A percentile compares a stretch with the other conserved stretches of the same genome.
phyloP scores from a whole-genome alignment of 2,888 invertebrate genomes.

The Heteromyza rotundicornis region DNA sequence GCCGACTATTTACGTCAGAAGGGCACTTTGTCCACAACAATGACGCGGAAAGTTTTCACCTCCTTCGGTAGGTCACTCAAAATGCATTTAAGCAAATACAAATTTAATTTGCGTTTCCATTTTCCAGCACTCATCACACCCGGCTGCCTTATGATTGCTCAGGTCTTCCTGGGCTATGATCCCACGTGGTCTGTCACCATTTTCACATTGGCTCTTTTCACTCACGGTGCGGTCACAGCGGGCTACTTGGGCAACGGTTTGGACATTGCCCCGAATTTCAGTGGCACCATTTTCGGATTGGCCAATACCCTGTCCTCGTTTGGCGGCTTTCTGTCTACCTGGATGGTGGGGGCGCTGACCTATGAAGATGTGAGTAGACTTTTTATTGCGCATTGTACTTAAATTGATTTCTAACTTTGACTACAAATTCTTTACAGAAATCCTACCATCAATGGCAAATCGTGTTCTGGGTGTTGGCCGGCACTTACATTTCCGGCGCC shows the following conservation, averaged over 20 bases:
- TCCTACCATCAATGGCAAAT: slow-evolving; percentile 80
- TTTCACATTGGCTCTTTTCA: slow-evolving; percentile 79
- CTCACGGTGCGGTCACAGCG: slow-evolving; percentile 85
- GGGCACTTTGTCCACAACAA: slow-evolving; percentile 75
- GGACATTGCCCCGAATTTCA: slow-evolving; percentile 88
- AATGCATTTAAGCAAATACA: neutral
- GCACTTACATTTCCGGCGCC: slow-evolving; percentile 73
- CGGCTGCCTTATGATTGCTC: slow-evolving; percentile 75
- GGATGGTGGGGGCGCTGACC: slow-evolving; percentile 80
- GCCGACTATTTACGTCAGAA: slow-evolving; percentile 75
- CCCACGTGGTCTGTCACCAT: slow-evolving; percentile 76
- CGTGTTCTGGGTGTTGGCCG: slow-evolving; percentile 81
- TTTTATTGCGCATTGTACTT: neutral
- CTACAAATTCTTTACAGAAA: slow-evolving; percentile 71
- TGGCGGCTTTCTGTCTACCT: slow-evolving; percentile 81
- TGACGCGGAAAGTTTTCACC: slow-evolving; percentile 74
- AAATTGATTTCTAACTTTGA: slow-evolving; percentile 12
- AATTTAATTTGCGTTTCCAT: too few relatives aligned
- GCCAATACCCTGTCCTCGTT: slow-evolving; percentile 86
- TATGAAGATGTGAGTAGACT: slow-evolving; percentile 71
- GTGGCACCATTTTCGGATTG: slow-evolving; percentile 86
- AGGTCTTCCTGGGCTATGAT: slow-evolving; percentile 75
- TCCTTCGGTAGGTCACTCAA: slow-evolving; percentile 65
- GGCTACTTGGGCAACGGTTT: slow-evolving; percentile 86
- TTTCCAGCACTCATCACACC: slow-evolving; percentile 70